A percentile compares a stretch with the other conserved stretches of the same genome.
phyloP scores from a whole-genome alignment of 2,113 vertebrate genomes.

The Hipposideros armiger region DNA sequence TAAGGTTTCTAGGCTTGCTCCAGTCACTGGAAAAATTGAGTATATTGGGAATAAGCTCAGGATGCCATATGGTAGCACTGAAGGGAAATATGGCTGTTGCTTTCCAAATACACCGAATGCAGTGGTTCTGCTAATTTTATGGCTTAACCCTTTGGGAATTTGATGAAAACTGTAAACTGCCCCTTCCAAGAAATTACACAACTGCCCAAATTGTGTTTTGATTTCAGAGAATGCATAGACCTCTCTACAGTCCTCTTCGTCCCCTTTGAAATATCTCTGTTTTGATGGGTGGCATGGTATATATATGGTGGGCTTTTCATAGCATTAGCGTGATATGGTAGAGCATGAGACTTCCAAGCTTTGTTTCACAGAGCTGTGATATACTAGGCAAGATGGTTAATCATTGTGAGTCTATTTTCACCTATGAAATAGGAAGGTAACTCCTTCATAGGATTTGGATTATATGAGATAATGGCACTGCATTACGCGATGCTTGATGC shows the following conservation, averaged over 20 bases:
- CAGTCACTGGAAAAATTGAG: constrained; percentile 54
- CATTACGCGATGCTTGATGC: not conserved
- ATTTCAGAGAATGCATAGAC: not conserved
- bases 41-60: constrained; percentile 54
- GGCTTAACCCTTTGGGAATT: constrained; percentile 13
- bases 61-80: constrained; percentile 61
- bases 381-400: not conserved
- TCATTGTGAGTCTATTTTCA: not conserved
- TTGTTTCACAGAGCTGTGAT: not conserved
- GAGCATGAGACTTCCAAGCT: not conserved
- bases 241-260: not conserved
- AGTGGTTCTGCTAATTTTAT: not conserved
- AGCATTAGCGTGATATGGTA: not conserved
- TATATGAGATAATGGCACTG: not conserved
- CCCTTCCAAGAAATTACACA: not conserved
- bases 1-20: constrained; percentile 70
- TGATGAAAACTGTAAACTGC: not conserved
- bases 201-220: not conserved
- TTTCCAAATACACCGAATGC: constrained; percentile 32
- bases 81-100: not conserved
- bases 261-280: not conserved
- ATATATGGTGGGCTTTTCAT: not conserved
- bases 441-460: not conserved
- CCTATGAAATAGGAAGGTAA: not conserved
- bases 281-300: not conserved